phyloP scores from a whole-genome alignment of 2,113 vertebrate genomes.

The Tachysurus fulvidraco region DNA sequence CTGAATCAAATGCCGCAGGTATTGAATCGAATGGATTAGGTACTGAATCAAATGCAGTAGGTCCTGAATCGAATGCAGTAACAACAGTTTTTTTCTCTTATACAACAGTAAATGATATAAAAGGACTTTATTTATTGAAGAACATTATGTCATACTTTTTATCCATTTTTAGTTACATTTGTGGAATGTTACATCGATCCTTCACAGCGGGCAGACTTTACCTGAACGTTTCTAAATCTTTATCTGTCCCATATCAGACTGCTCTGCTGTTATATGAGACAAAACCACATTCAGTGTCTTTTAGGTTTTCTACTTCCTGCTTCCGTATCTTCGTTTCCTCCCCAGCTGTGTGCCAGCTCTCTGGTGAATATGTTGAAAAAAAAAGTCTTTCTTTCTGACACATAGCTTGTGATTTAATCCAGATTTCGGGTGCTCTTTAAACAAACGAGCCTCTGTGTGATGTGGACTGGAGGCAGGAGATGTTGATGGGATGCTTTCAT shows the following conservation, averaged over 20 bases:
- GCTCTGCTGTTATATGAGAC: too few relatives aligned
- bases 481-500: background rate
- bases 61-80: too few relatives aligned
- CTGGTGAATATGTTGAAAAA: background rate
- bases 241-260: background rate
- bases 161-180: background rate
- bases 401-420: background rate
- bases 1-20: too few relatives aligned
- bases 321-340: background rate
- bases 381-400: background rate
- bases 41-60: too few relatives aligned
- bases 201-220: background rate
- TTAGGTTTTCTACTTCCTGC: background rate
- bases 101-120: too few relatives aligned
- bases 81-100: too few relatives aligned
- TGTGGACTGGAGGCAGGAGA: background rate
- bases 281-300: too few relatives aligned
- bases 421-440: background rate
- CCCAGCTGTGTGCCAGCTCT: background rate
- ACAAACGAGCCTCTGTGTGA: constrained; percentile 12
- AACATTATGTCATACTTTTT: too few relatives aligned
- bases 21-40: too few relatives aligned
- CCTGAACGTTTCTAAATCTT: background rate
- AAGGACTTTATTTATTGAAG: too few relatives aligned
- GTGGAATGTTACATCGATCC: background rate